Conservation (phyloP, 2,888 invertebrate species). For the Tetranychus piercei region DNA sequence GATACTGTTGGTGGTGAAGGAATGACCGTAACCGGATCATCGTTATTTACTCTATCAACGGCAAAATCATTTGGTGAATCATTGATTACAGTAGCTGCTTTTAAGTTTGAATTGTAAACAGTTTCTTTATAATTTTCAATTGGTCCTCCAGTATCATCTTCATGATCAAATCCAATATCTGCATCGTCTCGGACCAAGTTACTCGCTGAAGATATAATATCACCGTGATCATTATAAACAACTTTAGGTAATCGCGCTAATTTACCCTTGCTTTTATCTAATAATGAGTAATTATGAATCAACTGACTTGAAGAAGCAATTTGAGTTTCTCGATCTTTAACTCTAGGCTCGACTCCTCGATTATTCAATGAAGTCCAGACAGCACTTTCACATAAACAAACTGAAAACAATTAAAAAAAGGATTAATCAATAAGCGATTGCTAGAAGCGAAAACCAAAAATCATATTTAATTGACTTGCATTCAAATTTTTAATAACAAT, state of each 20-base stretch:
- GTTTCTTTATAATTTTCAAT: neutral
- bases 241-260: neutral
- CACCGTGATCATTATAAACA: neutral
- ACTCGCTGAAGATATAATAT: neutral
- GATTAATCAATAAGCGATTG: neutral
- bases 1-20: neutral
- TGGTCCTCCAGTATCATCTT: neutral
- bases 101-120: neutral
- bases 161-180: constrained; percentile 8
- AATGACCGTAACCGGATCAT: neutral
- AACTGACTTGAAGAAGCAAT: neutral
- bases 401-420: neutral
- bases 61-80: neutral
- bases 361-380: neutral
- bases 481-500: too few species aligned
- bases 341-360: neutral
- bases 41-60: neutral
- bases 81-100: neutral
- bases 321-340: neutral
- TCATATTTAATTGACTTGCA: too few species aligned
- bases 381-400: neutral
- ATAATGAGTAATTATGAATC: neutral
- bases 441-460: neutral
- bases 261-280: neutral
- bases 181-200: neutral